phyloP scores from a whole-genome alignment of 1,140 invertebrate genomes.

The Hermatobates lingyangjiaoensis region DNA sequence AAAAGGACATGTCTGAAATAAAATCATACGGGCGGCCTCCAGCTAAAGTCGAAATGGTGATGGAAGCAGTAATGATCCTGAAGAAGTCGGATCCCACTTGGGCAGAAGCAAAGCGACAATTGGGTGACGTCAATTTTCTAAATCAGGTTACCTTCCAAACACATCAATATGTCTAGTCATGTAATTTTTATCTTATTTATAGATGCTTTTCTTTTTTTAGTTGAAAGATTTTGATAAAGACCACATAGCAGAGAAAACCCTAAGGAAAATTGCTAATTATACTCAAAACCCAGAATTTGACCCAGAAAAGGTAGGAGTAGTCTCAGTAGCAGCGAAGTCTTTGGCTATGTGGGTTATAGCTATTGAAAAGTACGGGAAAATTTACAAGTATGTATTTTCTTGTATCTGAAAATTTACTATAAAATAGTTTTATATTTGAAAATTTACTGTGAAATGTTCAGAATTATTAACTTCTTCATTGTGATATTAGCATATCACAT shows the following conservation, averaged over 20 bases:
- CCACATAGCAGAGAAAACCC: constrained; percentile 58
- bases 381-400: constrained; percentile 44
- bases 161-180: background rate
- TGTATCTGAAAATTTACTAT: too few species aligned
- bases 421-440: too few species aligned
- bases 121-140: constrained; percentile 57
- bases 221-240: constrained; percentile 74
- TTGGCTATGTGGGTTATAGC: constrained; percentile 78
- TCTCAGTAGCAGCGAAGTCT: constrained; percentile 62
- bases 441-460: too few species aligned
- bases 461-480: too few species aligned
- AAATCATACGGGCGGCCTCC: constrained; percentile 70
- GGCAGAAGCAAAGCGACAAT: constrained; percentile 63
- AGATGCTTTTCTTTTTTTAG: constrained; percentile 21
- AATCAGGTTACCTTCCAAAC: constrained; percentile 24
- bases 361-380: constrained; percentile 72
- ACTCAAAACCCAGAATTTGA: constrained; percentile 65
- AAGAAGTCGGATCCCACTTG: constrained; percentile 57
- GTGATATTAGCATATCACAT: too few species aligned
- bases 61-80: constrained; percentile 76
- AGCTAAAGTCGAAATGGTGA: constrained; percentile 64
- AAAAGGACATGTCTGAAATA: constrained; percentile 73
- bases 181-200: background rate
- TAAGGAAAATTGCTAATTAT: constrained; percentile 60
- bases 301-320: constrained; percentile 62